Base-by-base conservation (phyloP, 2,797 vertebrate species). In the Anableps anableps region DNA sequence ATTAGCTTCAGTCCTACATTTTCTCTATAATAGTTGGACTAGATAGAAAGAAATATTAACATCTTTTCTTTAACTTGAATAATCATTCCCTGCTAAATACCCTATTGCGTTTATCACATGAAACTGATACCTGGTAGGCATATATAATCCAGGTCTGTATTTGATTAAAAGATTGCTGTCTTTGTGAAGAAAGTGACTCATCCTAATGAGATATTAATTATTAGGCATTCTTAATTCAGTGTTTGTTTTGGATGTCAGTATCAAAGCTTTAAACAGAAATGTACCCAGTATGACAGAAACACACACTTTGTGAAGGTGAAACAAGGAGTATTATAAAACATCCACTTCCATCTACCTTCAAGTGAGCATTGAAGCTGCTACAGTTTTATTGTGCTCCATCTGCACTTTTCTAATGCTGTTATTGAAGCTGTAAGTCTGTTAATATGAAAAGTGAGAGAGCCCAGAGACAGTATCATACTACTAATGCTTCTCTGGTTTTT, bases 211-310 rank as follows among this genome's bases (percentile, higher is more conserved):
- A 31, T 81, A 83, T 84, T 93, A 86, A 93, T 93, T 83, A 88
- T 68, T 87, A 80, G 77, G 84, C 83, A 68, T 76, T 83, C 82
- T 91, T 84, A 77, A 78, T 31, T 81, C 53, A 43, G 72, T 92
- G 85, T 93, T 94, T 94, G 74, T 77, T 91, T 94, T 94, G 89
- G 89, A 91, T 75, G 75, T 77, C 29, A 72, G 55, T 51, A 88
- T 76, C 72, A 83, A 90, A 76, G 70, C 79, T 83, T 47, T 13
- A 4, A 29, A 76, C 6, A 58, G 50, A 80, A 50, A 72, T 41
- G 64, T 41, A 34, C 70, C 17, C 64, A 82, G 50, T 72, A 41
- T 62, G 62, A 75, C 41, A 84, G 21, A 79, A 72, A 75, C 10
- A 72, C 10, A 72, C 29, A 70, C 29, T 58, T 21, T 48, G 73